phyloP scores from a whole-genome alignment of 2,888 invertebrate genomes.

The Callyntrura guangdongensis region DNA sequence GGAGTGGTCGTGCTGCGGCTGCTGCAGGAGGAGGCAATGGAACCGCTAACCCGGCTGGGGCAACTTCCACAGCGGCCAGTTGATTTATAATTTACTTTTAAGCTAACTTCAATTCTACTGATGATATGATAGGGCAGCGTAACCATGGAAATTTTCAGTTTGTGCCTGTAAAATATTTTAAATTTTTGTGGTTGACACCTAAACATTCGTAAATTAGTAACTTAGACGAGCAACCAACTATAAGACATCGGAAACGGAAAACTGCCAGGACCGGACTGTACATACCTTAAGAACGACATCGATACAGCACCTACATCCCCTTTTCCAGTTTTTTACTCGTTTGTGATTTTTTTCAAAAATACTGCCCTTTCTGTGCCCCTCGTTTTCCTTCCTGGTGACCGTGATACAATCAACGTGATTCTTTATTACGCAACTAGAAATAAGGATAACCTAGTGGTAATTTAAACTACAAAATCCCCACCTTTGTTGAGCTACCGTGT shows the following conservation, averaged over 20 bases:
- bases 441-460: too few relatives aligned
- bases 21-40: slow-evolving; percentile 17
- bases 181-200: not conserved
- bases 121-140: too few relatives aligned
- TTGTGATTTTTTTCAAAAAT: too few relatives aligned
- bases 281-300: too few relatives aligned
- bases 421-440: not conserved
- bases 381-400: not conserved
- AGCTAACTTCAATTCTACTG: not conserved
- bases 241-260: not conserved
- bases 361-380: too few relatives aligned
- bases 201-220: not conserved
- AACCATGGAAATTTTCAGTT: too few relatives aligned
- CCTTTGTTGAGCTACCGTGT: too few relatives aligned
- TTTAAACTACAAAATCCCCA: too few relatives aligned
- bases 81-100: slow-evolving; percentile 45
- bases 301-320: too few relatives aligned
- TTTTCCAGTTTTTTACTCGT: too few relatives aligned
- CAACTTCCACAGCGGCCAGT: slow-evolving; percentile 54
- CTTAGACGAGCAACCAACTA: not conserved
- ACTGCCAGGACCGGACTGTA: not conserved
- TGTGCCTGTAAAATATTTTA: not conserved
- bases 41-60: not conserved
- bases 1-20: slow-evolving; percentile 7
- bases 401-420: not conserved